Base-by-base conservation (phyloP, 1,140 invertebrate species). In the Cydia splendana region DNA sequence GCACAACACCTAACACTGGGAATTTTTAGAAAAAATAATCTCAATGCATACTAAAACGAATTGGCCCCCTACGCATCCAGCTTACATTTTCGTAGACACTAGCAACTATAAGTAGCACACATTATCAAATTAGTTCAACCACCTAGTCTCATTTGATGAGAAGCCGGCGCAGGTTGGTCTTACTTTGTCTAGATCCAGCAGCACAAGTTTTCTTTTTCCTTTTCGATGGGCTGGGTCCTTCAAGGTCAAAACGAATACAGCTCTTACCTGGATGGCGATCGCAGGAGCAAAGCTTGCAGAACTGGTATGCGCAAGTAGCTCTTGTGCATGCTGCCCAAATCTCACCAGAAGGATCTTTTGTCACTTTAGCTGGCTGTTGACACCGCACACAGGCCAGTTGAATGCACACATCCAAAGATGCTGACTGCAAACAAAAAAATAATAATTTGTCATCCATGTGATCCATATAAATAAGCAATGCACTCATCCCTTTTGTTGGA, bases 151-250 rank as follows among this genome's bases (percentile, higher is more conserved):
- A 71, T 71, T 71, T 71, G 30, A 71, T 71, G 67, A 89, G 81
- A 76, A 93, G 84, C 75, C 92, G 85, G 69, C 85, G 84, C 34
- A 94, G 84, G 78, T 93, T 94, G 78, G 82, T 91, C 79, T 85
- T 90, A 77, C 92, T 93, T 78, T 92, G 89, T 75, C 88, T 91
- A 10, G 90, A 88, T 45, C 90, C 90, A 69, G 93, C 82, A 65
- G 84, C 81, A 82, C 75, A 82, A 48, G 82, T 75, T 69, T 84
- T 86, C 77, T 91, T 92, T 81, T 89, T 90, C 76, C 91, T 85
- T 85, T 94, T 94, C 5, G 91, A 91, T 5, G 93, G 93, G 82
- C 93, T 94, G 38, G 93, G 88, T 69, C 90, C 89, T 79, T 93
- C 84, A 34, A 94, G 81, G 75, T 90, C 90, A 79, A 89, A 92